phyloP scores from a whole-genome alignment of 2,797 vertebrate genomes.

The Phoebastria nigripes region DNA sequence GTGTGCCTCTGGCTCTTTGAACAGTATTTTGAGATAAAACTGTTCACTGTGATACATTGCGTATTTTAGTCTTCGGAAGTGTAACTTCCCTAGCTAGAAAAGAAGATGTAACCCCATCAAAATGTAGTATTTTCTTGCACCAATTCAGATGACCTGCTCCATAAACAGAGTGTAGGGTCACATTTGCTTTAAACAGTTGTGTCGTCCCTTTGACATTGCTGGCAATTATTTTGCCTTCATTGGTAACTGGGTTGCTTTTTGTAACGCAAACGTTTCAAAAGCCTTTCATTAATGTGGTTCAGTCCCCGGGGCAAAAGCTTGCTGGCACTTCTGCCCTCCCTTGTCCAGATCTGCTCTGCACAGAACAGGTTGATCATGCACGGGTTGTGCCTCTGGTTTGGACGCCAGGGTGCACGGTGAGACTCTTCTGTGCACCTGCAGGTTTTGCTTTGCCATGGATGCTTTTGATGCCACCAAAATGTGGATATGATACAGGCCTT shows the following conservation, averaged over 20 bases:
- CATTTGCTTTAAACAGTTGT: not conserved
- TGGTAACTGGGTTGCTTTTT: not conserved
- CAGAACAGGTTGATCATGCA: not conserved
- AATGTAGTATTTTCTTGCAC: not conserved
- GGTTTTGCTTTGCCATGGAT: not conserved
- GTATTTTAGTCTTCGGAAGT: not conserved
- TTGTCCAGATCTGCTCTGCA: not conserved
- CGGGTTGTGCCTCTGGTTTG: not conserved
- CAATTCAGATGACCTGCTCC: not conserved
- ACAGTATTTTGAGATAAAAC: not conserved
- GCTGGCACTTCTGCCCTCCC: not conserved
- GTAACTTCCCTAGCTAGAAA: not conserved
- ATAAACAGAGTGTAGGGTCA: not conserved
- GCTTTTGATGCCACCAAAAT: not conserved
- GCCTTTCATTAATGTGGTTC: not conserved
- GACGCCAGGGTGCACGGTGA: accelerated
- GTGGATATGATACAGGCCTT: not conserved
- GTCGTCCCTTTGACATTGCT: not conserved
- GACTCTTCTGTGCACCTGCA: not conserved
- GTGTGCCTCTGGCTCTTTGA: not conserved
- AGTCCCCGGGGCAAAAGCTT: not conserved
- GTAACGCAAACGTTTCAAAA: not conserved
- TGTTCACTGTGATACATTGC: not conserved
- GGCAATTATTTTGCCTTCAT: not conserved
- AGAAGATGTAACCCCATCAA: not conserved